Conservation (phyloP, 1,140 invertebrate species). For the Melipona quadrifasciata region DNA sequence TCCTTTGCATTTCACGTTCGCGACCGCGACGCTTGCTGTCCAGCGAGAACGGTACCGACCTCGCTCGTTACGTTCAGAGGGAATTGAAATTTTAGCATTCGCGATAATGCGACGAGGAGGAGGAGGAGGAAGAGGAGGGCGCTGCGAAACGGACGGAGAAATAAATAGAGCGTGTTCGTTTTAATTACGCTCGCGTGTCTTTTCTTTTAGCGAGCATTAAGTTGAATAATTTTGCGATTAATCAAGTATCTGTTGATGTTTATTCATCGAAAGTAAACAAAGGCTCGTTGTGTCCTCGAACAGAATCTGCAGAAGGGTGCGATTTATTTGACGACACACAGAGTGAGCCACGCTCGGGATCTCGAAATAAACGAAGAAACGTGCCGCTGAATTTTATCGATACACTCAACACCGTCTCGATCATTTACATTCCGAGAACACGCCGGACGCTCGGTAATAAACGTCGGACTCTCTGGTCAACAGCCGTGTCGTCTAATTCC, state of each 20-base stretch:
- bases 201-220: neutral
- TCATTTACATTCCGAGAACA: slow-evolving; percentile 64
- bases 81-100: slow-evolving; percentile 37
- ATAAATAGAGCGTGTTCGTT: neutral
- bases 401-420: slow-evolving; percentile 46
- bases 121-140: too few relatives aligned
- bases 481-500: slow-evolving; percentile 40
- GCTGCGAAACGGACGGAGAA: too few relatives aligned
- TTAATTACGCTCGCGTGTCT: neutral
- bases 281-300: too few relatives aligned
- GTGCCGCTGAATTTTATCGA: slow-evolving; percentile 57
- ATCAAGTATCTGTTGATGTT: neutral
- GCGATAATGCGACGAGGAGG: neutral
- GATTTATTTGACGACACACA: slow-evolving; percentile 3
- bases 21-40: neutral
- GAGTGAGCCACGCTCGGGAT: slow-evolving; percentile 13
- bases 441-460: slow-evolving; percentile 58
- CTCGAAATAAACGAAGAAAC: slow-evolving; percentile 55
- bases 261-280: neutral
- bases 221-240: neutral
- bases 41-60: neutral
- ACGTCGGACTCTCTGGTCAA: slow-evolving; percentile 42
- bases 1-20: slow-evolving; percentile 4
- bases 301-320: neutral
- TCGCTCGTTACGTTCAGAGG: neutral